These are phyloP conservation scores for Pangasius djambal DNA, from an alignment of 2,797 vertebrate species.

Conservation along the genomic window DNA sequence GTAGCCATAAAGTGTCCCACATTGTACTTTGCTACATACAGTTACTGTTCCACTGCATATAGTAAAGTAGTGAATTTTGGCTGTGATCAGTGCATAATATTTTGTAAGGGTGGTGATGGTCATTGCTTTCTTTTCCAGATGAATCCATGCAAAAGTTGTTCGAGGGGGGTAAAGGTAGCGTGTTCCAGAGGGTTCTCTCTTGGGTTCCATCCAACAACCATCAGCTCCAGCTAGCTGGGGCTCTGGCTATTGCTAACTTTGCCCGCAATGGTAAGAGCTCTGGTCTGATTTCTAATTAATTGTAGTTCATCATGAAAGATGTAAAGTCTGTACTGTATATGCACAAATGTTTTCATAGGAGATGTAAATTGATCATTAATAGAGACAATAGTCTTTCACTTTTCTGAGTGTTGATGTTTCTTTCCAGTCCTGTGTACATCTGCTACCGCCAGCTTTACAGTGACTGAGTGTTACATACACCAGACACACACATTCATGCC, in stretches of 20 bases:
- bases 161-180: constrained; percentile 94
- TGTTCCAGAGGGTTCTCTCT: constrained; percentile 94
- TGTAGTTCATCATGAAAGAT: neutral
- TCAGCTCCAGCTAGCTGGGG: constrained; percentile 95
- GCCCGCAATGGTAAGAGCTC: constrained; percentile 89
- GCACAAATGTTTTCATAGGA: neutral
- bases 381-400: neutral
- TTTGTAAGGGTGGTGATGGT: neutral
- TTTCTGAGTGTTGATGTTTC: neutral
- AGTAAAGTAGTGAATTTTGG: neutral
- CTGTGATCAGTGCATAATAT: neutral
- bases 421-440: neutral
- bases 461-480: constrained; percentile 30
- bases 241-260: constrained; percentile 96
- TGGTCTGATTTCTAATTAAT: neutral
- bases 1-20: neutral
- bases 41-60: neutral
- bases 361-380: neutral
- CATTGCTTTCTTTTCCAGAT: constrained; percentile 72
- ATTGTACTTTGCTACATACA: neutral
- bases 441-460: neutral
- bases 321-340: neutral
- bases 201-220: constrained; percentile 97
- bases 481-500: constrained; percentile 29
- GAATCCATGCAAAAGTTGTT: constrained; percentile 99